Evolutionary conservation across 2,113 vertebrate species (phyloP).

Genomic region (Ceratotherium simum): DNA sequence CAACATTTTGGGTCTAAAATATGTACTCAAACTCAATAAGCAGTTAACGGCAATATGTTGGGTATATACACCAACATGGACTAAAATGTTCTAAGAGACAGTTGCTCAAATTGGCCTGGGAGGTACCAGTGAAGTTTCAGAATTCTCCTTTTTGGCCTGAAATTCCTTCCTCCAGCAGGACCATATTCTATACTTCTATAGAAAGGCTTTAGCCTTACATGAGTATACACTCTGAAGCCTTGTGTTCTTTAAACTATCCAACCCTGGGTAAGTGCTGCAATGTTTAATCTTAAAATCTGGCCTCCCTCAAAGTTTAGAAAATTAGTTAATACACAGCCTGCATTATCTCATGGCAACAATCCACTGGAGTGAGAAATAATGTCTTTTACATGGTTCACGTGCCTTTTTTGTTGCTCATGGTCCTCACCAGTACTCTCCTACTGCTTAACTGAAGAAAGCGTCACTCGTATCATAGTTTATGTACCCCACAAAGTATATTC

Average conservation of each 20-base stretch:
- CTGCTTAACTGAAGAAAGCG: not conserved
- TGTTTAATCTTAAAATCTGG: not conserved
- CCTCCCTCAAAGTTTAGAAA: not conserved
- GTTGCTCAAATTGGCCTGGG: not conserved
- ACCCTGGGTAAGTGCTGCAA: not conserved
- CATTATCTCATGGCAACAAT: not conserved
- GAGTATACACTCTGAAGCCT: not conserved
- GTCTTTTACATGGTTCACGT: not conserved
- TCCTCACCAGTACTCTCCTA: not conserved
- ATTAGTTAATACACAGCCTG: not conserved
- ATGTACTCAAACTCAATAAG: not conserved
- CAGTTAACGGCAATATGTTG: not conserved
- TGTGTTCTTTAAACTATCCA: not conserved
- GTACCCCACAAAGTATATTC: not conserved
- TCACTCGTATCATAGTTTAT: not conserved
- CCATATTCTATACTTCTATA: too few relatives aligned
- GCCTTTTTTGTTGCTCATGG: fast-evolving
- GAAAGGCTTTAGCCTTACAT: not conserved
- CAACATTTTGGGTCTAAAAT: not conserved
- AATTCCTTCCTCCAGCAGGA: not conserved
- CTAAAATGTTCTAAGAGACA: not conserved
- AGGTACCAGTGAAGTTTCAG: not conserved
- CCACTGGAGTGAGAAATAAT: not conserved
- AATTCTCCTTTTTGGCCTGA: not conserved
- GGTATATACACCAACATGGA: not conserved